phyloP scores from a whole-genome alignment of 2,113 vertebrate species.

The Clinocottus analis region DNA sequence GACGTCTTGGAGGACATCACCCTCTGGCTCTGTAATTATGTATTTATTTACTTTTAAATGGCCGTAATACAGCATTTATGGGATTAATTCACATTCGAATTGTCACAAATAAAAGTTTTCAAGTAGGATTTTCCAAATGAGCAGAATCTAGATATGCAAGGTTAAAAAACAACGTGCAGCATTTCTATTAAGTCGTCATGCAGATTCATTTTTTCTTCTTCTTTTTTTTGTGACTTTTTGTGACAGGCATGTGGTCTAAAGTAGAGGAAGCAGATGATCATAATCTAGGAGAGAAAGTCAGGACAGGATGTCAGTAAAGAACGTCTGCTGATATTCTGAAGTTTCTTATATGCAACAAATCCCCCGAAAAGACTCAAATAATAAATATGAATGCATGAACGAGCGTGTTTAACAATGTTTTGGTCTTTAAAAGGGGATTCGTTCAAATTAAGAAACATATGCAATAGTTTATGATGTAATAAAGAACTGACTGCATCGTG shows the following conservation, averaged over 20 bases:
- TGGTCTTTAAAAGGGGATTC: too few species aligned
- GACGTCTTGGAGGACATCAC: too few species aligned
- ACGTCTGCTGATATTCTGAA: not conserved
- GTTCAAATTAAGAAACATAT: too few species aligned
- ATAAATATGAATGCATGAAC: not conserved
- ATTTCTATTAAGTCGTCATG: not conserved
- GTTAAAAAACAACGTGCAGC: conserved; percentile 31
- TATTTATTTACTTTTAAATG: not conserved
- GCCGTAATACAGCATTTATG: not conserved
- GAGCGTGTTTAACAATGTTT: too few species aligned
- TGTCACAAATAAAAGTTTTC: not conserved
- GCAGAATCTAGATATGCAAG: not conserved
- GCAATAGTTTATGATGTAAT: too few species aligned
- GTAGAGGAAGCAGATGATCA: conserved; percentile 30
- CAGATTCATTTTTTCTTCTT: too few species aligned
- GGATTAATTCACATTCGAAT: conserved; percentile 21
- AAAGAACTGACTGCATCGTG: not conserved
- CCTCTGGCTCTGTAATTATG: not conserved
- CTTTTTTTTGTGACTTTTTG: too few species aligned
- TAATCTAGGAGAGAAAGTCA: conserved; percentile 55
- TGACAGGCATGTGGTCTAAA: conserved; percentile 25
- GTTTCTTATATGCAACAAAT: not conserved
- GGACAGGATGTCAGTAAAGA: conserved; percentile 41
- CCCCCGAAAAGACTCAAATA: not conserved
- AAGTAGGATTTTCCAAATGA: not conserved